A percentile compares a stretch with the other conserved stretches of the same genome.
Evolutionary conservation across 2,797 vertebrate genomes (phyloP).

Genomic region (Geotrypetes seraphini): DNA sequence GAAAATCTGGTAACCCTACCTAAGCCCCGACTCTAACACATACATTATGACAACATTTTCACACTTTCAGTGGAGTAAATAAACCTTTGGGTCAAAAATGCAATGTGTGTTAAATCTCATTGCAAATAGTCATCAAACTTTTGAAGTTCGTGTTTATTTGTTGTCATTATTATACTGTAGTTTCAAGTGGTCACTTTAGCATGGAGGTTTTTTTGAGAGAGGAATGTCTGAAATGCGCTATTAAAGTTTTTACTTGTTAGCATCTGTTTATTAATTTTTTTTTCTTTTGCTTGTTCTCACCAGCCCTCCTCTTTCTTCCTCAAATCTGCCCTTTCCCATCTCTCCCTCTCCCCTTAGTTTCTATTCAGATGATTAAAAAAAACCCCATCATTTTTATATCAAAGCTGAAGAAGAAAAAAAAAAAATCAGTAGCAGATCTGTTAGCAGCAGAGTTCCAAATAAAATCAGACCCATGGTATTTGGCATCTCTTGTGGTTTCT

Average conservation of each 20-base stretch:
- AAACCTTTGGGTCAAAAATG: too few species aligned
- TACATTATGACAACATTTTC: too few species aligned
- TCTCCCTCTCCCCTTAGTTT: background rate
- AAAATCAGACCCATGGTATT: conserved; percentile 52
- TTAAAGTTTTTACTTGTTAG: conserved; percentile 20
- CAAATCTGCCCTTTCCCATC: too few species aligned
- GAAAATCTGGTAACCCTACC: too few species aligned
- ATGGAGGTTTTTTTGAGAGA: conserved; percentile 27
- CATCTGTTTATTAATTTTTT: background rate
- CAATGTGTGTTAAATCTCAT: too few species aligned
- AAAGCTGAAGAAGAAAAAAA: conserved; percentile 4
- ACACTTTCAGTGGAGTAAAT: too few species aligned
- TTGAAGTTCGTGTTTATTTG: background rate
- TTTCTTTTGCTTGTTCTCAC: conserved; percentile 8
- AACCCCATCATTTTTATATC: background rate
- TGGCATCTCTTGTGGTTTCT: conserved; percentile 58
- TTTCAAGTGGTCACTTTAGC: conserved; percentile 23
- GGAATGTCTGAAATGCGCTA: conserved; percentile 12
- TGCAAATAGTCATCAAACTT: too few species aligned
- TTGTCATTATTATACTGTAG: background rate
- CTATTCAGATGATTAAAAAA: background rate
- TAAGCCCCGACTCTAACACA: too few species aligned
- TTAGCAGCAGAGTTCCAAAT: conserved; percentile 54
- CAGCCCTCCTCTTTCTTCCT: too few species aligned
- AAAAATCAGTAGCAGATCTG: conserved; percentile 46